Evolutionary conservation across 1,140 invertebrate genomes (phyloP), one percentile per base, ranked within the genome.

Genomic region (Harpegnathos saltator): DNA sequence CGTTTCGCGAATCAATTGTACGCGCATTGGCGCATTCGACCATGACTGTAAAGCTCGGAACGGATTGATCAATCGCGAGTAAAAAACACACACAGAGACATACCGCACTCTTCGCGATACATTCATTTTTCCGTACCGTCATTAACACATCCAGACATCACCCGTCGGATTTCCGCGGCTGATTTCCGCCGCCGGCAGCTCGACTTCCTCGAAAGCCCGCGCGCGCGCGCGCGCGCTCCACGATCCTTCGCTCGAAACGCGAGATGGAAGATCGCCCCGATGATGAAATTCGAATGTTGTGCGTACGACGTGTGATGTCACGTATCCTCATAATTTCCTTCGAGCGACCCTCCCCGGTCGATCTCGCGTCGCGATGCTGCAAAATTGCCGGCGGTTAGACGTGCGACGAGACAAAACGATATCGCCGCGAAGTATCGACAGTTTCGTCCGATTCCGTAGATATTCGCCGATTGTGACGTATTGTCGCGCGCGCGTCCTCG

Each of bases 391-490:
- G 58, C 17, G 62, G 52, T 50, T 52, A 73, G 26, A 52, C 38
- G 44, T 54, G 22, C 65, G 22, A 33, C 17, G 14, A 2, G 44
- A 73, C 48, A 62, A 63, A 62, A 54, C 24, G 58, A 50, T n/a
- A n/a, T n/a, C 58, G 26, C 38, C 1, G n/a, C n/a, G 19, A 7
- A 33, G n/a, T 82, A 82, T 73, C 78, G 78, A 82, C 48, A 74
- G 33, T 74, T 74, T 72, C 56, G 69, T 73, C 74, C 78, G 69
- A 82, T 82, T 74, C 72, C 44, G 50, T 77, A 74, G 78, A 74
- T 82, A 73, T 74, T 82, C 78, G 44, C 11, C 69, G 59, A 56
- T 58, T n/a, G 78, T 82, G 78, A 82, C 68, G 26, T 73, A 73
- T 73, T 82, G 69, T 82, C 74, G 78, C 68, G 44, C 24, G 44